A percentile compares a stretch with the other conserved stretches of the same genome.
Conservation (phyloP, 1,140 invertebrate genomes). For the Oppia nitens region DNA sequence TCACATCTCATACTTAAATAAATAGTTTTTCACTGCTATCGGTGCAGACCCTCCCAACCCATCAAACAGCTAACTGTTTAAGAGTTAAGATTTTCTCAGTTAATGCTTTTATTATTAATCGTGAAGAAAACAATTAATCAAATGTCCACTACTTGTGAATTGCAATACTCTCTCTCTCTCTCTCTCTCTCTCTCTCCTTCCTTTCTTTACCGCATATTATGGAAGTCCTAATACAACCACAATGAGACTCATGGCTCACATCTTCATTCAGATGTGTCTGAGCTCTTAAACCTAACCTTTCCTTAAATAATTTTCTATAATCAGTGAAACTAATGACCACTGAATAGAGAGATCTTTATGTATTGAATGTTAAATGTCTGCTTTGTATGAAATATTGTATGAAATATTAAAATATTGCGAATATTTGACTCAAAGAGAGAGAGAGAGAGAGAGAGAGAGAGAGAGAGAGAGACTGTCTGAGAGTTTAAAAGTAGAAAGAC, state of each 20-base stretch:
- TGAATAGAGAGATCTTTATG: constrained; percentile 1
- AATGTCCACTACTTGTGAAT: background rate
- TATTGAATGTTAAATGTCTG: background rate
- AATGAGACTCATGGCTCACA: background rate
- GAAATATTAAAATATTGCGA: too few species aligned
- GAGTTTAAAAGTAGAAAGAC: background rate
- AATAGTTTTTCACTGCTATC: background rate
- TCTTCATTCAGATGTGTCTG: background rate
- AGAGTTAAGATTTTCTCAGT: background rate
- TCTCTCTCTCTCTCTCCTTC: too few species aligned
- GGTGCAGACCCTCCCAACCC: background rate
- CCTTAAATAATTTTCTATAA: background rate
- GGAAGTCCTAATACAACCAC: background rate
- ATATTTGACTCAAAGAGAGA: too few species aligned
- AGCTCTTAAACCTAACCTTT: background rate
- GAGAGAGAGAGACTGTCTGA: background rate
- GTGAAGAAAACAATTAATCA: background rate
- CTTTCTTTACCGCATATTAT: too few species aligned
- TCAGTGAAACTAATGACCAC: background rate
- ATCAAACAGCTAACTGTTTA: background rate
- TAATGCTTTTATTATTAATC: background rate
- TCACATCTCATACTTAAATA: background rate
- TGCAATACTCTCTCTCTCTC: too few species aligned
- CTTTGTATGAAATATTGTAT: too few species aligned
- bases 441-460: background rate